phyloP scores from a whole-genome alignment of 2,888 invertebrate species.

The Chrysolina haemoptera region DNA sequence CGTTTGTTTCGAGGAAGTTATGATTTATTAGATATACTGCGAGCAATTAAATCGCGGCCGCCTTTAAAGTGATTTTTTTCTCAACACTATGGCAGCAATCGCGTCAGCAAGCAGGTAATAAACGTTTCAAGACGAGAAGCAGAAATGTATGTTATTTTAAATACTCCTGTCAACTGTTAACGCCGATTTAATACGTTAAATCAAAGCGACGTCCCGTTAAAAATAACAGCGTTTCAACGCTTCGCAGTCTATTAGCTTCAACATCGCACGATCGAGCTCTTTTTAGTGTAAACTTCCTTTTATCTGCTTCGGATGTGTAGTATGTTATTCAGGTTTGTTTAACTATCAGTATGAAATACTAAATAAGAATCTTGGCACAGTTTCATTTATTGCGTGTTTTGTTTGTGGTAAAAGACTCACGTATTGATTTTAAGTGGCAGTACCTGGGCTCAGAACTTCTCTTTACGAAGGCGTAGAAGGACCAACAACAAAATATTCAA shows the following conservation, averaged over 20 bases:
- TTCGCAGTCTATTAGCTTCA: slow-evolving; percentile 57
- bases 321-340: slow-evolving; percentile 3
- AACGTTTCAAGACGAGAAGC: slow-evolving; percentile 61
- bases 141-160: slow-evolving; percentile 67
- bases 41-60: slow-evolving; percentile 54
- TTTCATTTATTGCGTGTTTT: neutral
- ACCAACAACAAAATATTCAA: no score
- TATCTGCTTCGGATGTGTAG: slow-evolving; percentile 28
- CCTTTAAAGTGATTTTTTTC: slow-evolving; percentile 50
- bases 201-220: slow-evolving; percentile 62
- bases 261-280: slow-evolving; percentile 48
- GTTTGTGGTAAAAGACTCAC: no score
- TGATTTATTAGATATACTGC: slow-evolving; percentile 58
- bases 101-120: slow-evolving; percentile 51
- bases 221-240: slow-evolving; percentile 62
- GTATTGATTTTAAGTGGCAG: no score
- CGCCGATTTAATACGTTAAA: slow-evolving; percentile 64
- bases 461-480: no score
- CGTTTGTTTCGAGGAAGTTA: slow-evolving; percentile 53
- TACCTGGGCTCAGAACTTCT: no score
- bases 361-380: neutral
- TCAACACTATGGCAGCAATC: slow-evolving; percentile 42
- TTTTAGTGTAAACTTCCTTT: slow-evolving; percentile 41
- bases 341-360: neutral
- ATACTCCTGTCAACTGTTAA: slow-evolving; percentile 65